Conservation (phyloP, 2,888 invertebrate genomes). For the Minunthozetes semirufus region DNA sequence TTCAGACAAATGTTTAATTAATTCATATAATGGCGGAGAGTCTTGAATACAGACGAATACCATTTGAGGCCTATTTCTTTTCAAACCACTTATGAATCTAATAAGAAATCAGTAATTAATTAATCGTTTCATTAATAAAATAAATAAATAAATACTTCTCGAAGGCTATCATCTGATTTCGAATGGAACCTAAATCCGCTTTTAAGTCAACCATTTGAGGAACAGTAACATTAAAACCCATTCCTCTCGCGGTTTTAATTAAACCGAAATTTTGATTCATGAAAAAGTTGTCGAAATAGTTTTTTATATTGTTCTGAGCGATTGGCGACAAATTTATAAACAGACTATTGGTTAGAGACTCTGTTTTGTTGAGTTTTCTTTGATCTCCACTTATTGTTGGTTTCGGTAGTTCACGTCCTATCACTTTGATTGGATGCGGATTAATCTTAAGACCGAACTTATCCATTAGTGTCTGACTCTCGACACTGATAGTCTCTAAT, state of each 20-base stretch:
- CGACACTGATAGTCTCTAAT: background rate
- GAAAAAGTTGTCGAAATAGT: too few relatives aligned
- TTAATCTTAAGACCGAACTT: background rate
- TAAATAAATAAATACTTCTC: too few relatives aligned
- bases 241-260: too few relatives aligned
- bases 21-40: background rate
- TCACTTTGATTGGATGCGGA: background rate
- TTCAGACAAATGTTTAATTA: background rate
- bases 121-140: too few relatives aligned
- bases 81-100: too few relatives aligned
- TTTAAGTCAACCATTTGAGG: too few relatives aligned
- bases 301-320: background rate
- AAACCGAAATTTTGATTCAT: too few relatives aligned
- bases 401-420: background rate
- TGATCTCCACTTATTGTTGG: background rate
- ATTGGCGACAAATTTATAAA: background rate
- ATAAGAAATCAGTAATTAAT: too few relatives aligned
- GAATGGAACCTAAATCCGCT: too few relatives aligned
- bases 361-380: background rate
- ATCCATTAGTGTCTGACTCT: background rate
- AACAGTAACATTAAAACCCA: too few relatives aligned
- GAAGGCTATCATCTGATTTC: too few relatives aligned
- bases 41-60: background rate
- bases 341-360: background rate
- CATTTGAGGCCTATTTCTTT: background rate